A percentile compares a stretch with the other conserved stretches of the same genome.
Conservation (phyloP, 2,888 invertebrate species). For the Sepioteuthis lessoniana region DNA sequence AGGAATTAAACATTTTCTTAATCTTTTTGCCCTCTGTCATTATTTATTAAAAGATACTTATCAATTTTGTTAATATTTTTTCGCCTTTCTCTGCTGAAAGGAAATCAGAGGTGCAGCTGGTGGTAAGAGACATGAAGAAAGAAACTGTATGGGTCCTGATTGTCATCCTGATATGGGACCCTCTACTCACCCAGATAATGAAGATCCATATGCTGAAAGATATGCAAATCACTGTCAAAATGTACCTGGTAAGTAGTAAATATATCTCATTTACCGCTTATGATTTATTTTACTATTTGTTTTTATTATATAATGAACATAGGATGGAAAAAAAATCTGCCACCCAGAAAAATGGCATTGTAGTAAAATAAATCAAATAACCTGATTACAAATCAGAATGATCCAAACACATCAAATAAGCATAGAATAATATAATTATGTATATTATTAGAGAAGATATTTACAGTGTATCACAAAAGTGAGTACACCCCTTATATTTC, state of each 20-base stretch:
- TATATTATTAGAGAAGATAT: too few relatives aligned
- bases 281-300: too few relatives aligned
- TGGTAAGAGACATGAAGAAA: background rate
- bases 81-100: background rate
- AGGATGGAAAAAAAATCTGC: too few relatives aligned
- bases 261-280: too few relatives aligned
- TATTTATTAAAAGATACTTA: background rate
- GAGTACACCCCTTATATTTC: too few relatives aligned
- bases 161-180: background rate
- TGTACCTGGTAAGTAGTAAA: background rate
- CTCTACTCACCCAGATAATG: background rate
- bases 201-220: background rate
- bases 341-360: too few relatives aligned
- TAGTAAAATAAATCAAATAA: too few relatives aligned
- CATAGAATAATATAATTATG: too few relatives aligned
- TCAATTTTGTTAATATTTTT: background rate
- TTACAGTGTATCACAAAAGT: too few relatives aligned
- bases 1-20: background rate
- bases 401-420: too few relatives aligned
- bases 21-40: background rate
- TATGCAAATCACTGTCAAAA: background rate
- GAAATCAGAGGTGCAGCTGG: background rate
- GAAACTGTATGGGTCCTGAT: background rate
- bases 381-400: too few relatives aligned
- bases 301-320: too few relatives aligned